These are phyloP conservation scores for Drosophila neocordata DNA, from an alignment of 1,140 invertebrate species.

Conservation along the genomic window DNA sequence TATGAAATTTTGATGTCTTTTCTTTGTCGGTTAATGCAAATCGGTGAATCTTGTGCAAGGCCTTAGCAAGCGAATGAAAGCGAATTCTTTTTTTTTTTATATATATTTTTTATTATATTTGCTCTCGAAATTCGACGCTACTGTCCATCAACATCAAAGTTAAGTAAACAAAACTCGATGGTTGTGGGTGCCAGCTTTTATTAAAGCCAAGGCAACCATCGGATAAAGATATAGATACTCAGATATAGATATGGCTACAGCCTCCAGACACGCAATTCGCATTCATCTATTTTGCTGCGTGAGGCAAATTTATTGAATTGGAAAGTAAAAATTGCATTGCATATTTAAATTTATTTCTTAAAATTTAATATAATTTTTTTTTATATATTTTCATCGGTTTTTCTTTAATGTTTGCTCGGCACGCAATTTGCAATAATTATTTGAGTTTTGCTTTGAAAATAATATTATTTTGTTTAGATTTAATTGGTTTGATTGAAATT, in stretches of 20 bases:
- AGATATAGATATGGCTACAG: slow-evolving; percentile 29
- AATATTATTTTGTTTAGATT: slow-evolving; percentile 50
- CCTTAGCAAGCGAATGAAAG: not conserved
- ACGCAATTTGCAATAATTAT: slow-evolving; percentile 70
- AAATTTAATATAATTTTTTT: slow-evolving; percentile 55
- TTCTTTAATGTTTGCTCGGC: slow-evolving; percentile 45
- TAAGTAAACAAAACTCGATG: slow-evolving; percentile 44
- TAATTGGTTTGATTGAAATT: slow-evolving; percentile 46
- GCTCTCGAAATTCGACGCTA: slow-evolving; percentile 28
- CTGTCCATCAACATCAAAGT: slow-evolving; percentile 45
- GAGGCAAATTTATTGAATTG: slow-evolving; percentile 73
- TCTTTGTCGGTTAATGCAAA: slow-evolving; percentile 21
- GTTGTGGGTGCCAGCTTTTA: slow-evolving; percentile 40
- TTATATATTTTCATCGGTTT: slow-evolving; percentile 23
- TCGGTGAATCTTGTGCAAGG: not conserved
- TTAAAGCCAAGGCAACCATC: slow-evolving; percentile 16
- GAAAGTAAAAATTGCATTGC: slow-evolving; percentile 74
- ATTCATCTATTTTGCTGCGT: slow-evolving; percentile 38
- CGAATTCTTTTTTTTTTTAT: slow-evolving; percentile 36
- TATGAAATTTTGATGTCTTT: slow-evolving; percentile 50
- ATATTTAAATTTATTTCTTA: slow-evolving; percentile 71
- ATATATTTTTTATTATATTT: slow-evolving; percentile 16
- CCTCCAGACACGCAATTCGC: slow-evolving; percentile 54
- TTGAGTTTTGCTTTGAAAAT: slow-evolving; percentile 43
- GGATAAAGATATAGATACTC: slow-evolving; percentile 25